A percentile compares a stretch with the other conserved stretches of the same genome.
phyloP scores from a whole-genome alignment of 1,140 invertebrate genomes.

The Cydia strobilella region DNA sequence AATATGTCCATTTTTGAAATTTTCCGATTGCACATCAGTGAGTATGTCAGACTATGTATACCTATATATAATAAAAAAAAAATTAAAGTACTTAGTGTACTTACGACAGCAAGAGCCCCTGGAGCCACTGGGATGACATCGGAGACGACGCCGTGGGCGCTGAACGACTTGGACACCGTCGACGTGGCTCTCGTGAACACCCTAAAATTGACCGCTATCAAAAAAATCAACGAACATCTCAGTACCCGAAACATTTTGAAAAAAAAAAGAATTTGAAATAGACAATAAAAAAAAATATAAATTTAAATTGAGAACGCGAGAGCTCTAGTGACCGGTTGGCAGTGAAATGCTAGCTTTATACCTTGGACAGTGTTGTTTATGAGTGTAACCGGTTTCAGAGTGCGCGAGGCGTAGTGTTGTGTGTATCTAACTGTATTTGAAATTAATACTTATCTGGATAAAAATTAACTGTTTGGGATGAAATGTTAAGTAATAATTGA shows the following conservation, averaged over 20 bases:
- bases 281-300: conserved; percentile 30
- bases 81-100: conserved; percentile 36
- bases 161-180: conserved; percentile 65
- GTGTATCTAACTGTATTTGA: neutral
- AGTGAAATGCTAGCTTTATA: neutral
- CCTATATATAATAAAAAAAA: neutral
- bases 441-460: no score
- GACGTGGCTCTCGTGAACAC: conserved; percentile 71
- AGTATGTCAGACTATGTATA: no score
- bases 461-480: no score
- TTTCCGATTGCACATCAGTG: no score
- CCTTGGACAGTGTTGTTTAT: conserved; percentile 22
- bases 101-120: conserved; percentile 40
- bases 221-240: conserved; percentile 66
- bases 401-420: neutral
- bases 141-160: conserved; percentile 62
- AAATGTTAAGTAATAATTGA: no score
- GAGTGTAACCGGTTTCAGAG: neutral
- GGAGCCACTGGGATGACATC: conserved; percentile 71
- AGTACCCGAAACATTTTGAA: conserved; percentile 54
- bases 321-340: neutral
- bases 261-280: conserved; percentile 19
- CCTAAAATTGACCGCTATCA: conserved; percentile 75
- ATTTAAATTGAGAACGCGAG: conserved; percentile 8
- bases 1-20: no score